A percentile compares a stretch with the other conserved stretches of the same genome.
These are phyloP conservation scores for Mylabris sibirica DNA, from an alignment of 2,888 invertebrate genomes.

Conservation along the genomic window DNA sequence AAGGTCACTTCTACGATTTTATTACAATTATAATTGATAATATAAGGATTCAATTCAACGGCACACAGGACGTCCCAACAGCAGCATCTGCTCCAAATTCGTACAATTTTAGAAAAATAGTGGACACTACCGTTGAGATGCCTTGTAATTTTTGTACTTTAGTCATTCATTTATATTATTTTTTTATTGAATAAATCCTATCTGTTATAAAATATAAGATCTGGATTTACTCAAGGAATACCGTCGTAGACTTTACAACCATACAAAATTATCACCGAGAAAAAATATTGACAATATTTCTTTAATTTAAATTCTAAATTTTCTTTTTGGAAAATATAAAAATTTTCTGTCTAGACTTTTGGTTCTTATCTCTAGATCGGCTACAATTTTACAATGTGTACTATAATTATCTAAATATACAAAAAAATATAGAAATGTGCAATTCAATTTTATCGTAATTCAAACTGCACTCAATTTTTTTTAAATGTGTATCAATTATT, in stretches of 20 bases:
- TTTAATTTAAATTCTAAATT: no score
- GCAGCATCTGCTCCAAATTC: no score
- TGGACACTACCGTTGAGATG: neutral
- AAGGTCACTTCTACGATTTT: conserved; percentile 6
- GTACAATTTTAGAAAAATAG: neutral
- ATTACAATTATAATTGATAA: neutral
- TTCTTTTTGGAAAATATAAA: neutral
- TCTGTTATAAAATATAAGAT: no score
- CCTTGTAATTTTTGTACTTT: no score
- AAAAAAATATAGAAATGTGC: conserved; percentile 7
- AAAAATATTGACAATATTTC: conserved; percentile 2
- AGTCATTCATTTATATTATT: no score
- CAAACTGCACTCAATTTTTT: neutral
- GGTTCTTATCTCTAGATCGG: neutral
- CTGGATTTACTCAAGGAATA: no score
- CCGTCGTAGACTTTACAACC: no score
- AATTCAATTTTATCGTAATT: neutral
- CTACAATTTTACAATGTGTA: neutral
- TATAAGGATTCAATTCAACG: neutral
- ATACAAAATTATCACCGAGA: no score
- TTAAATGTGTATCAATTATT: neutral
- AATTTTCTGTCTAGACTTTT: neutral
- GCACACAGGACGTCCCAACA: neutral
- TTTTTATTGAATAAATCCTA: no score
- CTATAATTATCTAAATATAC: neutral